Percentiles rank a stretch among this genome's conserved stretches.
Evolutionary conservation across 2,113 vertebrate genomes (phyloP).

Genomic region (Rostratula benghalensis): DNA sequence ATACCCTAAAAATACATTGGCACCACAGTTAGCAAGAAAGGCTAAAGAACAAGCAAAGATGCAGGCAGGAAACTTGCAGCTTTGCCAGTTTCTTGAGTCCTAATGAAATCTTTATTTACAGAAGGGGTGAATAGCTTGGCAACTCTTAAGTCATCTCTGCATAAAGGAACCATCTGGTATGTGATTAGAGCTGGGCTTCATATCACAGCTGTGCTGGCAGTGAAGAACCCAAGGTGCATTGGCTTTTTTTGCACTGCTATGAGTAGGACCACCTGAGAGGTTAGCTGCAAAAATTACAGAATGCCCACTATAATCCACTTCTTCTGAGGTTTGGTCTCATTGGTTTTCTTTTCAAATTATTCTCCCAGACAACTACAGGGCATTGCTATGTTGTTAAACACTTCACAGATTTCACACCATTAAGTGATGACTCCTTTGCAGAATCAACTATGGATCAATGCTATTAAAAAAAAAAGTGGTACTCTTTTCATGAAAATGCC

Average conservation of each 20-base stretch:
- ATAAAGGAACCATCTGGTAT: conserved; percentile 57
- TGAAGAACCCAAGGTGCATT: not conserved
- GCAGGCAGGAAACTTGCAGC: not conserved
- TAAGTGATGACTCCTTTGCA: not conserved
- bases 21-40: not conserved
- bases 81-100: conserved; percentile 25
- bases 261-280: not conserved
- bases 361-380: not conserved
- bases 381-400: not conserved
- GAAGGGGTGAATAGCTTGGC: conserved; percentile 63
- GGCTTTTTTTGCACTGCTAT: not conserved
- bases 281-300: not conserved
- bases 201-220: not conserved
- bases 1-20: conserved; percentile 31
- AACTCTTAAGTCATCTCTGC: conserved; percentile 10
- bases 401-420: not conserved
- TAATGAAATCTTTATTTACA: conserved; percentile 59
- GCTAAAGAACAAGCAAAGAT: not conserved
- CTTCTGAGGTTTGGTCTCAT: not conserved
- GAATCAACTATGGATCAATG: not conserved
- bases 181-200: not conserved
- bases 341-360: not conserved
- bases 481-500: not conserved
- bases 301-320: not conserved
- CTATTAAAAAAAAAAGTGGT: not conserved